Base-by-base conservation (phyloP, 1,140 invertebrate genomes). In the Anadara kagoshimensis region DNA sequence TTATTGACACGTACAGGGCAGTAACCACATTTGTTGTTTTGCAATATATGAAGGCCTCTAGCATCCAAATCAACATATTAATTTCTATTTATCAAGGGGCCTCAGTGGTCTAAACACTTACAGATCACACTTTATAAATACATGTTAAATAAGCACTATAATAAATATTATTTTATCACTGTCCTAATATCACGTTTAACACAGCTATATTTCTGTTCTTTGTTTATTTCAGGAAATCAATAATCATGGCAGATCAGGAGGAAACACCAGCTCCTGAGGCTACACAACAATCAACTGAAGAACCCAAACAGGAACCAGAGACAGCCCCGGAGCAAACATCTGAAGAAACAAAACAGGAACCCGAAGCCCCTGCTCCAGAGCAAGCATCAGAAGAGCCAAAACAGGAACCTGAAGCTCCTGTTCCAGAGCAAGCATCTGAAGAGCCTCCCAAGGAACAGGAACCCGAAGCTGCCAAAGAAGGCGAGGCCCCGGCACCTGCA, bases 181-280 rank as follows among this genome's bases (percentile, higher is more conserved):
- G 2, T 36, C 29, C 29, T 36, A 36, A 36, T 36, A 36, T 2
- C 29, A 36, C 2, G 29, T n/a, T n/a, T n/a, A n/a, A n/a, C n/a
- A n/a, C n/a, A 36, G 2, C 7, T 36, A 36, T 36, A 36, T 7
- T 36, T 36, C 29, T 3, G 29, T 36, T 7, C 29, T 36, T 36
- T 36, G 29, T 36, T 36, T 36, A 36, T 36, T 36, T 36, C 2
- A 51, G 20, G 26, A n/a, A 26, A 45, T 57, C 8, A 29, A 20
- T 54, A 71, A 63, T 29, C 29, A 83, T 83, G 82, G 82, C 82
- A 69, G 80, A 80, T 56, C 75, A 84, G 62, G 78, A 78, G 58
- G 72, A 51, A 44, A 67, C 65, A 43, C 10, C 54, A 58, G 26
- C 26, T 16, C 16, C 26, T 36, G 71, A 67, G 0, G 45, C 24